Base-by-base conservation (phyloP, 2,888 invertebrate species). In the Andrena camellia region DNA sequence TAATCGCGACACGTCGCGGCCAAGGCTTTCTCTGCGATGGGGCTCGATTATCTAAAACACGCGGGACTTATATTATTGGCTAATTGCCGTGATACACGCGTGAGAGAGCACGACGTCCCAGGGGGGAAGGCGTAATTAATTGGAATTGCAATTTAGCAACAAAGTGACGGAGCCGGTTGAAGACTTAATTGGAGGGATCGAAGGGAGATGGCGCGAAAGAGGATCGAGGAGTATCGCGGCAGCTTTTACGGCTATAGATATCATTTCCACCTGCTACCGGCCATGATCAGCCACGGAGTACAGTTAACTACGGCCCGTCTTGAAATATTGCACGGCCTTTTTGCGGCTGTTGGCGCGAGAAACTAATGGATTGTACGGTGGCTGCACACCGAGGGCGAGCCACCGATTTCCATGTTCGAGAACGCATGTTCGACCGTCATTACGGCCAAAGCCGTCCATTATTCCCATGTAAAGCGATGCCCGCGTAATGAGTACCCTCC, bases 281-380 rank as follows among this genome's bases (percentile, higher is more conserved):
- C 29, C 29, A 62, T 50, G 75, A 50, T 54, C 54, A 23, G 66
- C 72, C 69, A 54, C 72, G 35, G 68, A 69, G 63, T 87, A 87
- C 87, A 87, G 85, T 87, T 87, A 87, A 52, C 31, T 79, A n/a
- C 13, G 42, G 71, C 62, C 62, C 33, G 72, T 29, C 68, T 75
- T 69, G 59, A 81, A 81, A 83, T 71, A 78, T 79, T 73, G 75
- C 68, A 20, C 48, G 42, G 66, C 23, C 82, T 81, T 83, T 86
- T 83, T 79, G 35, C 23, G 31, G 70, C 23, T 50, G 68, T 77
- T 74, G 52, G 33, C 73, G 82, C 77, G 77, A 73, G 64, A 64
- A 72, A 62, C 82, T 82, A 83, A 82, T 82, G 82, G 73, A 69
- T 83, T 59, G 73, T 48, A 70, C 83, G 66, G 50, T 76, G 52